phyloP scores from a whole-genome alignment of 2,888 invertebrate genomes.

The Tenthredo mesomela region DNA sequence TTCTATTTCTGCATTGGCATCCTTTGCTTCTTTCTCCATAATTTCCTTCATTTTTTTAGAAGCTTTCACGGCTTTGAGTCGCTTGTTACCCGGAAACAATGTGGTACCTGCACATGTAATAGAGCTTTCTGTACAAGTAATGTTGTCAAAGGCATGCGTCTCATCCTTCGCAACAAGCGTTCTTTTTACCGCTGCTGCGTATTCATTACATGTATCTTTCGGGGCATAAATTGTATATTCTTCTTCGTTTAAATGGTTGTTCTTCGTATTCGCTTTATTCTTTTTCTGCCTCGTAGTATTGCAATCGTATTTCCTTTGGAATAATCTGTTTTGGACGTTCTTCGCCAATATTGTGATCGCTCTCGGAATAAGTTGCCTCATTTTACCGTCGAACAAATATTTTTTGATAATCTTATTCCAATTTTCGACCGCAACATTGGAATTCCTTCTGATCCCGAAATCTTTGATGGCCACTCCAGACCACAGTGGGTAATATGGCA shows the following conservation, averaged over 20 bases:
- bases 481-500: conserved; percentile 53
- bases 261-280: neutral
- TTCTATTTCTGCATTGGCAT: conserved; percentile 56
- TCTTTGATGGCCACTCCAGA: conserved; percentile 47
- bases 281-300: neutral
- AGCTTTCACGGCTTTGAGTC: neutral
- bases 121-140: neutral
- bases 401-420: conserved; percentile 54
- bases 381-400: conserved; percentile 37
- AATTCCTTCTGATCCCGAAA: conserved; percentile 50
- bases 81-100: neutral
- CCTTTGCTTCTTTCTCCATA: conserved; percentile 34
- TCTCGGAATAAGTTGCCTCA: no score
- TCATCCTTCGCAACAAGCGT: neutral
- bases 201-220: neutral
- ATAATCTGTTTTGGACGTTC: neutral
- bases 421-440: conserved; percentile 54
- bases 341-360: conserved; percentile 1
- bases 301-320: neutral
- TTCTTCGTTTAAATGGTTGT: neutral
- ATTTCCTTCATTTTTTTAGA: neutral
- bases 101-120: neutral
- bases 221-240: neutral
- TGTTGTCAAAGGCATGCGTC: no score
- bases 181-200: neutral